phyloP scores from a whole-genome alignment of 1,140 invertebrate species.

The Ephestia elutella region DNA sequence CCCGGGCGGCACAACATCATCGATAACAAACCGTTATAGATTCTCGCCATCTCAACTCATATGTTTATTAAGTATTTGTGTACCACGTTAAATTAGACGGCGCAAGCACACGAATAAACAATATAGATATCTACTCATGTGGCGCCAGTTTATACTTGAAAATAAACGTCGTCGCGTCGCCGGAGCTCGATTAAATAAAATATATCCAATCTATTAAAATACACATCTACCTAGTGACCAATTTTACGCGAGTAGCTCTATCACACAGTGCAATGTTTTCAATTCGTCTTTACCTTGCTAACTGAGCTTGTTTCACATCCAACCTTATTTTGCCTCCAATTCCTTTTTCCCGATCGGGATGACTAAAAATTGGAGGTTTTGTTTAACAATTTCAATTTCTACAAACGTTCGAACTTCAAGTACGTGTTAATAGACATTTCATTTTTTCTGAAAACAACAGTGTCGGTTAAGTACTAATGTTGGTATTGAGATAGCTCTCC shows the following conservation, averaged over 20 bases:
- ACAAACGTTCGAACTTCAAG: constrained; percentile 10
- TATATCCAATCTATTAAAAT: neutral
- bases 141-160: no score
- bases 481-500: no score
- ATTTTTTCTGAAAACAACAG: neutral
- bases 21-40: no score
- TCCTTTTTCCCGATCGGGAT: constrained; percentile 62
- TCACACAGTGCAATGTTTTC: constrained; percentile 54
- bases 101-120: no score
- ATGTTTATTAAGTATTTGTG: no score
- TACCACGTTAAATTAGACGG: no score
- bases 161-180: no score
- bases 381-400: constrained; percentile 36
- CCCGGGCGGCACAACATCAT: no score
- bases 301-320: constrained; percentile 67
- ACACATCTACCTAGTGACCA: neutral
- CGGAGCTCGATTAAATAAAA: neutral
- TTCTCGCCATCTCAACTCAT: no score
- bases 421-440: constrained; percentile 27
- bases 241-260: constrained; percentile 9
- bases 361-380: constrained; percentile 64
- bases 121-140: no score
- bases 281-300: constrained; percentile 60
- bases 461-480: constrained; percentile 13
- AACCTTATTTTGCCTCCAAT: constrained; percentile 69